A percentile compares a stretch with the other conserved stretches of the same genome.
Conservation (phyloP, 1,140 invertebrate genomes). For the Zaprionus nigranus region DNA sequence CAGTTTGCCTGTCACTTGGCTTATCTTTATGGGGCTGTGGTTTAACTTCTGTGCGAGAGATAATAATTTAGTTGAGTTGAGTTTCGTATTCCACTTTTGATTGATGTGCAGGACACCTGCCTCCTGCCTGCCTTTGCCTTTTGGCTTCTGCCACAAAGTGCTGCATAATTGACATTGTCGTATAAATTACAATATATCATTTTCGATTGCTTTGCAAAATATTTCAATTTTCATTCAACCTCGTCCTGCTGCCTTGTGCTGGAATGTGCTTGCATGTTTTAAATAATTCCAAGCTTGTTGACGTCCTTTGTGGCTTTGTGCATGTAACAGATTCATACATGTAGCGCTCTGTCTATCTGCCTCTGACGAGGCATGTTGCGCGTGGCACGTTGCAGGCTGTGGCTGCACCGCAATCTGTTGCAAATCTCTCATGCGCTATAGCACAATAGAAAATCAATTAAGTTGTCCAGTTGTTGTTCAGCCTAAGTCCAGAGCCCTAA, state of each 20-base stretch:
- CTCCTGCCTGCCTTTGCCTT: background rate
- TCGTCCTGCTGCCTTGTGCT: background rate
- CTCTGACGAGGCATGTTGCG: background rate
- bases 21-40: conserved; percentile 63
- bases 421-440: background rate
- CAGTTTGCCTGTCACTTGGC: conserved; percentile 21
- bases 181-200: conserved; percentile 41
- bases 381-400: conserved; percentile 1
- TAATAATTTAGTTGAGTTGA: conserved; percentile 22
- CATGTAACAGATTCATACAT: conserved; percentile 18
- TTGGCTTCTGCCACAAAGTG: conserved; percentile 34
- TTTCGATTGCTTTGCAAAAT: conserved; percentile 15
- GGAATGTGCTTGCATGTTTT: conserved; percentile 17
- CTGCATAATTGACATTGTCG: conserved; percentile 48
- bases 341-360: background rate
- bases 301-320: conserved; percentile 17
- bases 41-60: conserved; percentile 11
- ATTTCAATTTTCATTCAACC: conserved; percentile 11
- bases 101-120: conserved; percentile 39
- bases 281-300: conserved; percentile 39
- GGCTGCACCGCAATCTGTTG: conserved; percentile 9
- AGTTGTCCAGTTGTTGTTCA: conserved; percentile 7
- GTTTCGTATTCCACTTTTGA: conserved; percentile 36
- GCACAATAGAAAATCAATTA: conserved; percentile 47
- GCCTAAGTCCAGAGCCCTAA: conserved; percentile 9